These are phyloP conservation scores for Psophia crepitans DNA, from an alignment of 2,113 vertebrate species.

Conservation along the genomic window DNA sequence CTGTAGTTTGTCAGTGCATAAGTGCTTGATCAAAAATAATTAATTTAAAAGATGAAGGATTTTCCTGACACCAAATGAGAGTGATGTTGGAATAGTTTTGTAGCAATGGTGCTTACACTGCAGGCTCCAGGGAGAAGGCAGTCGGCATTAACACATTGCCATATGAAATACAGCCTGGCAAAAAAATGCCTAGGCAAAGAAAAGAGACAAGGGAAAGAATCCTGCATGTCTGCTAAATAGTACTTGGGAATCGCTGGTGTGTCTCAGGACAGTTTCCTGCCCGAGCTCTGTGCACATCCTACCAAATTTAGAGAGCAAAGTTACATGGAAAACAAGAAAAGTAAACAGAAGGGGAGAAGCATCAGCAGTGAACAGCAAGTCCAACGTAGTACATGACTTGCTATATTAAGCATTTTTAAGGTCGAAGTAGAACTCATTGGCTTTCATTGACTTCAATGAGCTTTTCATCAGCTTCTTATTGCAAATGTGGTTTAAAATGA, in stretches of 20 bases:
- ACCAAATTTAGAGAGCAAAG: neutral
- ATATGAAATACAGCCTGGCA: neutral
- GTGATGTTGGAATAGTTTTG: neutral
- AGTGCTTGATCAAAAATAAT: neutral
- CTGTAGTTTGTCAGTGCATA: neutral
- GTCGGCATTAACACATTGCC: neutral
- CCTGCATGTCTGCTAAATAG: neutral
- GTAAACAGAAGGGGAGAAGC: neutral
- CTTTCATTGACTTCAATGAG: neutral
- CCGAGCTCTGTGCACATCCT: neutral
- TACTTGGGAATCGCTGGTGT: neutral
- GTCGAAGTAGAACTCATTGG: neutral
- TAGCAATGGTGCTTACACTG: neutral
- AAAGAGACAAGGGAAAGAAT: neutral
- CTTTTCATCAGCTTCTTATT: constrained; percentile 1
- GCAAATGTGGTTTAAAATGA: neutral
- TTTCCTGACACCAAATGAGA: neutral
- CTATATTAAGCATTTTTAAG: neutral
- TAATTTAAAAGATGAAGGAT: neutral
- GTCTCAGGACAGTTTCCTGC: neutral
- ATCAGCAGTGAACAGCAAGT: neutral
- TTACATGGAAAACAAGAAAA: neutral
- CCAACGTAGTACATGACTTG: neutral
- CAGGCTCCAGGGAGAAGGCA: neutral
- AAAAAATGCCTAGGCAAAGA: neutral